phyloP scores from a whole-genome alignment of 1,140 invertebrate genomes.

The Leptopilina clavipes region DNA sequence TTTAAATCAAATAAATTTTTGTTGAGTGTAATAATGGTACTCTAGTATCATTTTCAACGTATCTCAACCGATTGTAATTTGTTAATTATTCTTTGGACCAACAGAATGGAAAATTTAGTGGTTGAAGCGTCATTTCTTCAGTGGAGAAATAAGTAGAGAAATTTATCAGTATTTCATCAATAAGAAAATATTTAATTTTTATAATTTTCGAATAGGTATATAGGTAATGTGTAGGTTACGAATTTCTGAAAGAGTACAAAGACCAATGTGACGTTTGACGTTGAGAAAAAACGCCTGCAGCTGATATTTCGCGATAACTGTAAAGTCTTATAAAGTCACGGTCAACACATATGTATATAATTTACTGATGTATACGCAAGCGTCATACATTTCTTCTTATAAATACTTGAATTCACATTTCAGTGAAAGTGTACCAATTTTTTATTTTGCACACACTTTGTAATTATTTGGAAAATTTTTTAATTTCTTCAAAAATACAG shows the following conservation, averaged over 20 bases:
- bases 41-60: no score
- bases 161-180: no score
- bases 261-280: conserved; percentile 14
- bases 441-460: no score
- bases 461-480: no score
- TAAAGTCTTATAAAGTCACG: conserved; percentile 25
- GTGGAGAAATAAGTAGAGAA: no score
- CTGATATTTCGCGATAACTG: conserved; percentile 16
- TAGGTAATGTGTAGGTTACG: neutral
- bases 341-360: neutral
- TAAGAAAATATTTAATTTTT: neutral
- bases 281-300: neutral
- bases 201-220: neutral
- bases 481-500: no score
- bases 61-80: no score
- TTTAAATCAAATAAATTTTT: no score
- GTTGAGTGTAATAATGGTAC: no score
- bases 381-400: neutral
- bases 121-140: no score
- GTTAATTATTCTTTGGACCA: no score
- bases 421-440: neutral
- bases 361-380: neutral
- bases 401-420: neutral
- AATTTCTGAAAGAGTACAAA: conserved; percentile 21
- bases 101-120: no score